Conservation (phyloP, 2,113 vertebrate species). For the Raphicerus campestris region DNA sequence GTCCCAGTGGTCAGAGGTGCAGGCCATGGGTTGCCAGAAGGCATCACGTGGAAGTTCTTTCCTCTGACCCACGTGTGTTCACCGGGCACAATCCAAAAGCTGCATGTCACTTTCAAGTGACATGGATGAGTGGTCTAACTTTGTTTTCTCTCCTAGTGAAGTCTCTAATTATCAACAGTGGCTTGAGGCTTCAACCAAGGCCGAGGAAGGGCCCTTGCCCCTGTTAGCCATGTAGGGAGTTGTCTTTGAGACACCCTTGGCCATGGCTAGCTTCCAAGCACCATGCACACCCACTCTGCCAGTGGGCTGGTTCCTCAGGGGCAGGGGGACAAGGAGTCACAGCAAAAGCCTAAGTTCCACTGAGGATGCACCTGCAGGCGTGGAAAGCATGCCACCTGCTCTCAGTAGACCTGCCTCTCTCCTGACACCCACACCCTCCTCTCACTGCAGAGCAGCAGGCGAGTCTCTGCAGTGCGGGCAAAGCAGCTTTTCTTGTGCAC, state of each 20-base stretch:
- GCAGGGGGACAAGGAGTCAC: background rate
- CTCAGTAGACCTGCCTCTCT: accelerated
- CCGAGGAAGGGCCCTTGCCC: accelerated
- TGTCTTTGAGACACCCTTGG: background rate
- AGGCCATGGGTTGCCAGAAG: background rate
- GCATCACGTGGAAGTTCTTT: background rate
- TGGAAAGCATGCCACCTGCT: background rate
- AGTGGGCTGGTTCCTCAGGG: background rate
- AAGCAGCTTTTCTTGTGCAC: background rate
- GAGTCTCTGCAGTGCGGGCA: too few relatives aligned
- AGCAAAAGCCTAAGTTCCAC: background rate
- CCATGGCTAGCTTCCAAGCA: background rate
- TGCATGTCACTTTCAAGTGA: background rate
- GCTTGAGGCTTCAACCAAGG: accelerated
- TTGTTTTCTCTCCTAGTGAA: background rate
- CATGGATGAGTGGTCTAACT: accelerated
- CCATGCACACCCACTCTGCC: accelerated
- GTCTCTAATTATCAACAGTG: background rate
- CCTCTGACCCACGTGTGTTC: background rate
- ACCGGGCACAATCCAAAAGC: background rate
- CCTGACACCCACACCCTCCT: background rate
- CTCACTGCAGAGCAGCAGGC: accelerated
- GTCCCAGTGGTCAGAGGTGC: too few relatives aligned
- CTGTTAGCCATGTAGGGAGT: accelerated
- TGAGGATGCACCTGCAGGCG: background rate